phyloP scores from a whole-genome alignment of 2,888 invertebrate species.

The Tachystola acroxantha region DNA sequence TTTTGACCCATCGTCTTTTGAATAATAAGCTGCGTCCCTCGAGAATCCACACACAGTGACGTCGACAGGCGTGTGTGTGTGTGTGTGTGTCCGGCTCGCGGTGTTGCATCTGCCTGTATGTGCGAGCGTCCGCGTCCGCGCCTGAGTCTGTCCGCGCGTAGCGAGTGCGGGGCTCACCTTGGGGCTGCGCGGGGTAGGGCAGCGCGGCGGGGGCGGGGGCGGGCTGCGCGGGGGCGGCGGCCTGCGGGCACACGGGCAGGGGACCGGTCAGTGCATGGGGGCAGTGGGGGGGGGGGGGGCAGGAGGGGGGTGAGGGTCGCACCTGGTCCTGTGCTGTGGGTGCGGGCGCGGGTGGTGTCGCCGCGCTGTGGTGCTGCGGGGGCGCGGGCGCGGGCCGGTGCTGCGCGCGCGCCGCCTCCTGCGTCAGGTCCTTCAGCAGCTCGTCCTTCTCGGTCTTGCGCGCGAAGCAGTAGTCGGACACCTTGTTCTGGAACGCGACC shows the following conservation, averaged over 20 bases:
- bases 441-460: constrained; percentile 99
- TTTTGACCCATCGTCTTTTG: too few species aligned
- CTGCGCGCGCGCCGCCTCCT: constrained; percentile 84
- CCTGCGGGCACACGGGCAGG: constrained; percentile 27
- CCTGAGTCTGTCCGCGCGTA: background rate
- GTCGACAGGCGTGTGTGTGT: background rate
- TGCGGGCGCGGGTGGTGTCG: too few species aligned
- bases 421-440: constrained; percentile 94
- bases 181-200: constrained; percentile 85
- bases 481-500: constrained; percentile 97
- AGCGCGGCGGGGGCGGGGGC: constrained; percentile 57
- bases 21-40: too few species aligned
- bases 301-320: background rate
- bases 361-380: constrained; percentile 22
- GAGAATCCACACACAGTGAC: too few species aligned
- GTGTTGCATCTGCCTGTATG: too few species aligned
- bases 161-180: constrained; percentile 57
- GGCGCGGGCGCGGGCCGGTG: constrained; percentile 58
- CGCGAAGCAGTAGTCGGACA: constrained; percentile 98
- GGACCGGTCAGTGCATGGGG: background rate
- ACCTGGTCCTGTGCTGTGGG: too few species aligned
- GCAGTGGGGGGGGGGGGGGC: background rate
- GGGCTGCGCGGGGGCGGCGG: constrained; percentile 46
- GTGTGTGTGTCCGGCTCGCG: too few species aligned
- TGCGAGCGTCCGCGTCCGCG: too few species aligned